Percentiles rank a stretch among this genome's conserved stretches.
Conservation (phyloP, 2,113 vertebrate genomes). For the Ramphastos sulfuratus region DNA sequence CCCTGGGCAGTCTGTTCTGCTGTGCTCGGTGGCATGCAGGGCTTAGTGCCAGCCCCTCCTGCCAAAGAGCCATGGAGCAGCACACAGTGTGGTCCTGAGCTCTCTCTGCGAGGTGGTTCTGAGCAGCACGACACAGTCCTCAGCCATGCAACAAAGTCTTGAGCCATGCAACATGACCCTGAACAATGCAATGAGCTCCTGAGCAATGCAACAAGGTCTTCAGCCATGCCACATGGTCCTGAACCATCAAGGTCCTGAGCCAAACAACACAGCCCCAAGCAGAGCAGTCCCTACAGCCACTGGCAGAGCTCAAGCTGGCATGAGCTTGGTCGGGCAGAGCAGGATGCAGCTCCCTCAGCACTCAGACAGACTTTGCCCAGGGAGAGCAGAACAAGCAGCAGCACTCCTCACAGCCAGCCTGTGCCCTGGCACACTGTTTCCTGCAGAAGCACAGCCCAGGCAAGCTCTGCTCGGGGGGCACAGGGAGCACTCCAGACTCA, state of each 20-base stretch:
- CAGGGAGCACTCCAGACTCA: rapidly evolving
- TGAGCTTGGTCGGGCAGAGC: rapidly evolving
- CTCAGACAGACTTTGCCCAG: neutral
- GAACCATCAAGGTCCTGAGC: neutral
- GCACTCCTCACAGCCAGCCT: neutral
- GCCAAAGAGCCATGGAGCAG: neutral
- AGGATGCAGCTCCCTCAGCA: neutral
- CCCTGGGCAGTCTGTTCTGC: neutral
- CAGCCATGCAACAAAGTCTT: neutral
- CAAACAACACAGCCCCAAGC: neutral
- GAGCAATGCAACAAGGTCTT: too few species aligned
- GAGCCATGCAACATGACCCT: neutral
- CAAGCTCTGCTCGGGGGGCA: neutral
- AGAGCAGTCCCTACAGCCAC: neutral
- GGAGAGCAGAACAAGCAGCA: neutral
- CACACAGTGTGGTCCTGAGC: neutral
- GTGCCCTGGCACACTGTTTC: neutral
- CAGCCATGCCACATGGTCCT: neutral
- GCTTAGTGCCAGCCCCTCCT: neutral
- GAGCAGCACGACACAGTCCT: neutral
- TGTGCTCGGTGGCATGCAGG: neutral
- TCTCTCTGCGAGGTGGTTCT: too few species aligned
- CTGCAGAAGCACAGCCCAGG: neutral
- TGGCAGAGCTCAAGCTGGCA: neutral
- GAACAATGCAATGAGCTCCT: neutral